Conservation (phyloP, 2,888 invertebrate genomes). For the Laothoe populi region DNA sequence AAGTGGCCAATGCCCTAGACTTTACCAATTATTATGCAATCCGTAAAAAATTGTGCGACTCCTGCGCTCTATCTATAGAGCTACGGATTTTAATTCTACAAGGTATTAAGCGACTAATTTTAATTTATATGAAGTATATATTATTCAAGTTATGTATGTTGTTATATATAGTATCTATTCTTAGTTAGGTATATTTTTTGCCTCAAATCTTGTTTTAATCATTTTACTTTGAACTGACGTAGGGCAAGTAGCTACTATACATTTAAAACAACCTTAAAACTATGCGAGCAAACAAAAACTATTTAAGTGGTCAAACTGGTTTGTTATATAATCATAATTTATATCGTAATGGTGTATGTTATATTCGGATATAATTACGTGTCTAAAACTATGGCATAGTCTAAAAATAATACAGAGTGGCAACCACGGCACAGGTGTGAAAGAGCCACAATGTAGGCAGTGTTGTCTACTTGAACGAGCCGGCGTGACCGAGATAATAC, state of each 20-base stretch:
- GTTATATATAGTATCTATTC: too few relatives aligned
- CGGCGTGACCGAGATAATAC: too few relatives aligned
- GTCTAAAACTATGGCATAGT: neutral
- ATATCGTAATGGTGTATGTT: neutral
- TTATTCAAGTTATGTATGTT: neutral
- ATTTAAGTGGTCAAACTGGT: constrained; percentile 8
- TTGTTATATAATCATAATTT: neutral
- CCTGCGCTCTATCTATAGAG: too few relatives aligned
- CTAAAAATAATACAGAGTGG: neutral
- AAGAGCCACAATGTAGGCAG: too few relatives aligned
- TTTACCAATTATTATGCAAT: too few relatives aligned
- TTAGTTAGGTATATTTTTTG: too few relatives aligned
- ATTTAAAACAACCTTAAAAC: neutral
- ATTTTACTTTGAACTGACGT: neutral
- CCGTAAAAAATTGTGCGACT: too few relatives aligned
- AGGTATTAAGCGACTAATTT: too few relatives aligned
- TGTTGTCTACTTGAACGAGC: too few relatives aligned
- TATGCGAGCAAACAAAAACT: constrained; percentile 3
- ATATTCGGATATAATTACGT: neutral
- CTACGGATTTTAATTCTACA: too few relatives aligned
- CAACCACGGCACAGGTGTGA: neutral
- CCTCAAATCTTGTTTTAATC: neutral
- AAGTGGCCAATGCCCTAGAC: too few relatives aligned
- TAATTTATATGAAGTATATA: too few relatives aligned
- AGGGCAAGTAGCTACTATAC: neutral